phyloP scores from a whole-genome alignment of 2,113 vertebrate species.

The Myrmecophaga tridactyla region DNA sequence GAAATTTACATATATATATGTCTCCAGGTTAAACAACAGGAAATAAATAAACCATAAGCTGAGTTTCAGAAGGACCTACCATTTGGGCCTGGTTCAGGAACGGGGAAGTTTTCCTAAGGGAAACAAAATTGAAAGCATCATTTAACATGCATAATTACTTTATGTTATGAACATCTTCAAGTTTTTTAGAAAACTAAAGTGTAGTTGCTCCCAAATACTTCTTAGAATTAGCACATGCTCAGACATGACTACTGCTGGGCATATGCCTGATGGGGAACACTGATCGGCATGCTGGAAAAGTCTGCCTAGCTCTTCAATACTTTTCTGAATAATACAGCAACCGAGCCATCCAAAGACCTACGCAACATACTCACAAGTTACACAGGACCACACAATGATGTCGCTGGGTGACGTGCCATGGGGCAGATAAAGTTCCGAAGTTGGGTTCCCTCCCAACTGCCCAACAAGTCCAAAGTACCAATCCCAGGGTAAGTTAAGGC shows the following conservation, averaged over 20 bases:
- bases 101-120: conserved; percentile 84
- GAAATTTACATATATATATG: not conserved
- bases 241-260: not conserved
- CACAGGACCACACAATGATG: not conserved
- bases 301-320: not conserved
- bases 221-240: not conserved
- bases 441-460: not conserved
- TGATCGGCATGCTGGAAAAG: not conserved
- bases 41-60: not conserved
- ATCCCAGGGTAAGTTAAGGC: not conserved
- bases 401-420: not conserved
- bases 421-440: not conserved
- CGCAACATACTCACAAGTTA: not conserved
- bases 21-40: not conserved
- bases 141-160: conserved; percentile 54
- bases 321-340: not conserved
- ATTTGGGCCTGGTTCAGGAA: conserved; percentile 84
- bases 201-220: conserved; percentile 1
- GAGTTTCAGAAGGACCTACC: conserved; percentile 78
- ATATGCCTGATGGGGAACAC: not conserved
- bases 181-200: not conserved
- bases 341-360: not conserved
- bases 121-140: conserved; percentile 52
- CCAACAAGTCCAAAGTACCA: not conserved
- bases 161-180: not conserved